Evolutionary conservation across 1,140 invertebrate species (phyloP).

Genomic region (Lepidostoma basale): DNA sequence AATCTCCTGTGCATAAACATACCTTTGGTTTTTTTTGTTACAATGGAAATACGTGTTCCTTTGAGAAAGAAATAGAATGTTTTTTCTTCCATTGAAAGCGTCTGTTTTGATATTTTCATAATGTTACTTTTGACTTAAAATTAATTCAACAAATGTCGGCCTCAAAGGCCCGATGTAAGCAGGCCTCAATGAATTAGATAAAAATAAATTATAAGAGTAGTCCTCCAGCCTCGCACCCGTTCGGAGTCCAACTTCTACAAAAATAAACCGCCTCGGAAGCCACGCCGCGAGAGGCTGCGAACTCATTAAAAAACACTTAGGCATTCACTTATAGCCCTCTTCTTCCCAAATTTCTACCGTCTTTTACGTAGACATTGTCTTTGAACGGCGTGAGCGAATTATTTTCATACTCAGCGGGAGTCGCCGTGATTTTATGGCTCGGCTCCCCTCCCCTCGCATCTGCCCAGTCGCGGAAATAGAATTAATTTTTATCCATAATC

Average conservation of each 20-base stretch:
- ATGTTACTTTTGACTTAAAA: too few relatives aligned
- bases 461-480: background rate
- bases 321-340: slow-evolving; percentile 26
- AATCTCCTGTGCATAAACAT: too few relatives aligned
- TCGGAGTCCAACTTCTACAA: background rate
- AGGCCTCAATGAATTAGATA: slow-evolving; percentile 8
- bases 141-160: too few relatives aligned
- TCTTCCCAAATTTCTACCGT: slow-evolving; percentile 24
- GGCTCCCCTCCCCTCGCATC: background rate
- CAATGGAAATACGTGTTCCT: too few relatives aligned
- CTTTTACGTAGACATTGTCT: slow-evolving; percentile 30
- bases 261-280: slow-evolving; percentile 22
- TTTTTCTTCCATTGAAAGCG: too few relatives aligned
- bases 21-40: too few relatives aligned
- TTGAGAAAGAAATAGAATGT: too few relatives aligned
- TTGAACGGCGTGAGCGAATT: slow-evolving; percentile 26
- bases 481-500: slow-evolving; percentile 30
- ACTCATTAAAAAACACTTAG: slow-evolving; percentile 38
- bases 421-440: slow-evolving; percentile 9
- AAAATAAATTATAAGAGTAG: slow-evolving; percentile 11
- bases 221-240: background rate
- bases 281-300: slow-evolving; percentile 4
- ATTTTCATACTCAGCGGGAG: slow-evolving; percentile 24
- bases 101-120: too few relatives aligned
- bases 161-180: background rate